These are phyloP conservation scores for Phrynosoma platyrhinos DNA, from an alignment of 2,113 vertebrate species.

Conservation along the genomic window DNA sequence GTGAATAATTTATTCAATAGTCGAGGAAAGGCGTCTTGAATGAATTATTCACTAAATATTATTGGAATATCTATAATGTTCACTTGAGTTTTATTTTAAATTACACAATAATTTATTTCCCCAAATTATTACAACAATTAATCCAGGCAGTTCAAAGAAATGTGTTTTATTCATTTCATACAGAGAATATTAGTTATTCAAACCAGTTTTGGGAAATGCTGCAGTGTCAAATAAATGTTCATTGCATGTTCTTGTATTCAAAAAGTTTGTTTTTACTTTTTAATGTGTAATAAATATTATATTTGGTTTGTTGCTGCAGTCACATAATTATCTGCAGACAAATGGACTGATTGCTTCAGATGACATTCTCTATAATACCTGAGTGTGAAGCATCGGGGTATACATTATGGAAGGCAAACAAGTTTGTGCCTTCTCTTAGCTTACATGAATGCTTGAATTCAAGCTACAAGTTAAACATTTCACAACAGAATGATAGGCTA, in stretches of 20 bases:
- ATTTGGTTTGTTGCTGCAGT: slow-evolving; percentile 3
- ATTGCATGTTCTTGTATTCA: neutral
- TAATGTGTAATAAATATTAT: slow-evolving; percentile 33
- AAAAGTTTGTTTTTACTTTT: slow-evolving; percentile 12
- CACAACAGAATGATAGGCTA: neutral
- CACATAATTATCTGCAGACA: slow-evolving; percentile 8
- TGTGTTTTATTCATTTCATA: slow-evolving; percentile 39
- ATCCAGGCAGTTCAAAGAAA: slow-evolving; percentile 6
- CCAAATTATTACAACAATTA: slow-evolving; percentile 28
- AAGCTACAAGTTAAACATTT: neutral
- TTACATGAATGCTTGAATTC: neutral
- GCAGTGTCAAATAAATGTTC: neutral
- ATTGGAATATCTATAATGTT: slow-evolving; percentile 19
- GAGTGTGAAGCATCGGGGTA: neutral
- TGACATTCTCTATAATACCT: neutral
- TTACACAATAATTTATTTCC: slow-evolving; percentile 39
- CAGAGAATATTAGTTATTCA: slow-evolving; percentile 11
- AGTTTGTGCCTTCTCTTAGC: neutral
- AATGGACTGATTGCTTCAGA: slow-evolving; percentile 4
- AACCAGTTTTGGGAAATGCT: neutral
- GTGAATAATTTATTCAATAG: slow-evolving; percentile 67
- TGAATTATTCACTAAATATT: slow-evolving; percentile 62
- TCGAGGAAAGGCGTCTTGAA: slow-evolving; percentile 51
- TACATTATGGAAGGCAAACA: neutral
- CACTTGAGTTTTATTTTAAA: slow-evolving; percentile 25